A percentile compares a stretch with the other conserved stretches of the same genome.
Evolutionary conservation across 2,113 vertebrate species (phyloP).

Genomic region (Leptobrachium ailaonicum): DNA sequence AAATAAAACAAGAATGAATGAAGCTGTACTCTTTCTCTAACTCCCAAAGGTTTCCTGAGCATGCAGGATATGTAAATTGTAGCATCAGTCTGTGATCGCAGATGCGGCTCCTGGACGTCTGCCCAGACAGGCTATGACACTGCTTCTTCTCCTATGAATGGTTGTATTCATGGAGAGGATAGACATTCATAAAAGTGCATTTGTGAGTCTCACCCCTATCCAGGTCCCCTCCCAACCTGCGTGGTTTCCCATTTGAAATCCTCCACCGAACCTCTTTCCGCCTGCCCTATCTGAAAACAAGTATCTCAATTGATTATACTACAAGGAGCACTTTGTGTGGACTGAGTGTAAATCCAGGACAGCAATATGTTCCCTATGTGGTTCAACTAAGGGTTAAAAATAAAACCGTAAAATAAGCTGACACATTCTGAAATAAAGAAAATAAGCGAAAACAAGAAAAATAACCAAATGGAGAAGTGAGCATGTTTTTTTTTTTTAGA

Average conservation of each 20-base stretch:
- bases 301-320: neutral
- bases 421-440: too few relatives aligned
- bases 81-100: neutral
- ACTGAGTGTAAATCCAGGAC: too few relatives aligned
- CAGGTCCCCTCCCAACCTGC: neutral
- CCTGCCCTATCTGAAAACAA: neutral
- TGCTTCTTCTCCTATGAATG: neutral
- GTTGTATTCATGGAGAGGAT: constrained; percentile 5
- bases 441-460: too few relatives aligned
- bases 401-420: too few relatives aligned
- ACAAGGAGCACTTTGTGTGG: too few relatives aligned
- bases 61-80: neutral
- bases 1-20: neutral
- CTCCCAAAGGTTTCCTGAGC: neutral
- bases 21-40: neutral
- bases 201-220: neutral
- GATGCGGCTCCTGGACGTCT: constrained; percentile 5
- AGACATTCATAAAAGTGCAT: neutral
- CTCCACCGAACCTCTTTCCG: neutral
- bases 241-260: neutral
- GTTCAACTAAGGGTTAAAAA: too few relatives aligned
- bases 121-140: constrained; percentile 2
- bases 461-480: too few relatives aligned
- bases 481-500: too few relatives aligned
- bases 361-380: too few relatives aligned